Conservation (phyloP, 1,140 invertebrate species). For the Lithobius niger region DNA sequence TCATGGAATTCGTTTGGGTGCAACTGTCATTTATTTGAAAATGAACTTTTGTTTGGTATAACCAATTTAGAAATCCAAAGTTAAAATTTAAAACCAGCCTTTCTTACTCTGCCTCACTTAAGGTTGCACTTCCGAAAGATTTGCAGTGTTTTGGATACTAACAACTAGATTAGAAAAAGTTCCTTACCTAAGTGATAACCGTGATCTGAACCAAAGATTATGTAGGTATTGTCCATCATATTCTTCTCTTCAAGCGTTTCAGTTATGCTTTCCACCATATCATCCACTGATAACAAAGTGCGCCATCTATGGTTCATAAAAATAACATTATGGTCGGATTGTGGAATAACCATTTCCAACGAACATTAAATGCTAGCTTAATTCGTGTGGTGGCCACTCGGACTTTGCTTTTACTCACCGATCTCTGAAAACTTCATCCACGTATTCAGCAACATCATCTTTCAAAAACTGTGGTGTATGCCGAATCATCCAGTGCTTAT, state of each 20-base stretch:
- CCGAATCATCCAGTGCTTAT: background rate
- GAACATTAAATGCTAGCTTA: background rate
- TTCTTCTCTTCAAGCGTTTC: background rate
- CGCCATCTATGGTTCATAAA: background rate
- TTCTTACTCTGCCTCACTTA: too few relatives aligned
- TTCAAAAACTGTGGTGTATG: background rate
- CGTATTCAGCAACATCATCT: background rate
- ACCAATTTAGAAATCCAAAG: too few relatives aligned
- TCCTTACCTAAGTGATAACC: background rate
- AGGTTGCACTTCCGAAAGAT: too few relatives aligned
- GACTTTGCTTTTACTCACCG: background rate
- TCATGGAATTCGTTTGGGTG: too few relatives aligned
- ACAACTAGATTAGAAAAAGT: too few relatives aligned
- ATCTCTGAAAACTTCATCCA: background rate
- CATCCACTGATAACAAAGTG: background rate
- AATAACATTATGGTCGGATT: background rate
- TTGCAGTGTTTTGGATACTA: too few relatives aligned
- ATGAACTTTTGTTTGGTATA: too few relatives aligned
- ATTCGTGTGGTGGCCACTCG: background rate
- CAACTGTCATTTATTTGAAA: too few relatives aligned
- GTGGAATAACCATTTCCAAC: background rate
- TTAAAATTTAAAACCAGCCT: too few relatives aligned
- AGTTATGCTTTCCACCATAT: background rate
- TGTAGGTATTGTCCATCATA: background rate
- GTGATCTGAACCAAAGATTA: background rate